These are phyloP conservation scores for Calyptomena viridis DNA, from an alignment of 2,113 vertebrate genomes.

Conservation along the genomic window DNA sequence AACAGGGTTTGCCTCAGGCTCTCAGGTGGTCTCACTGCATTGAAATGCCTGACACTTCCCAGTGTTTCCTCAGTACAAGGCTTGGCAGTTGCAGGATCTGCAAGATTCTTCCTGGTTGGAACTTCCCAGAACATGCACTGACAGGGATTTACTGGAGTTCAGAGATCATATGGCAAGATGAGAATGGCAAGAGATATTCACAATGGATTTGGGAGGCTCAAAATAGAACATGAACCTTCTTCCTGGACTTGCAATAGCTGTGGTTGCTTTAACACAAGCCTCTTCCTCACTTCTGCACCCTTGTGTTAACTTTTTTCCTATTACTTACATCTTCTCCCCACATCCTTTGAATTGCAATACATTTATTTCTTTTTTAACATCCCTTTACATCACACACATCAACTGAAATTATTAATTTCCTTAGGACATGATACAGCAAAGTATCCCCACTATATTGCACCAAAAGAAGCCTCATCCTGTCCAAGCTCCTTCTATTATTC, in stretches of 20 bases:
- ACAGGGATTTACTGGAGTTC: background rate
- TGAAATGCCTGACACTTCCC: background rate
- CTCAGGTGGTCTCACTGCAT: background rate
- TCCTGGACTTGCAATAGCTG: background rate
- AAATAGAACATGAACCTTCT: background rate
- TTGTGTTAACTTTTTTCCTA: background rate
- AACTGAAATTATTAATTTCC: background rate
- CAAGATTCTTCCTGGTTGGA: background rate
- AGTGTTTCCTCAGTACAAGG: background rate
- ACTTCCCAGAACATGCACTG: background rate
- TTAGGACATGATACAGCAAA: background rate
- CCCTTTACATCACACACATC: background rate
- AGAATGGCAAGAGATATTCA: background rate
- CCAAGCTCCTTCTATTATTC: background rate
- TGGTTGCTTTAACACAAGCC: background rate
- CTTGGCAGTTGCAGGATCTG: background rate
- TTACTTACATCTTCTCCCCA: background rate
- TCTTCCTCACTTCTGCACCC: background rate
- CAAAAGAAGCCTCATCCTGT: background rate
- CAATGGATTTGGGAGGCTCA: background rate
- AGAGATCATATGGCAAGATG: background rate
- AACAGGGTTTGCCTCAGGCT: background rate
- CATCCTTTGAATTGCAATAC: background rate
- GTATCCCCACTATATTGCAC: background rate
- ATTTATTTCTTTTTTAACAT: background rate